A percentile compares a stretch with the other conserved stretches of the same genome.
phyloP scores from a whole-genome alignment of 2,797 vertebrate species.

The Strix occidentalis region DNA sequence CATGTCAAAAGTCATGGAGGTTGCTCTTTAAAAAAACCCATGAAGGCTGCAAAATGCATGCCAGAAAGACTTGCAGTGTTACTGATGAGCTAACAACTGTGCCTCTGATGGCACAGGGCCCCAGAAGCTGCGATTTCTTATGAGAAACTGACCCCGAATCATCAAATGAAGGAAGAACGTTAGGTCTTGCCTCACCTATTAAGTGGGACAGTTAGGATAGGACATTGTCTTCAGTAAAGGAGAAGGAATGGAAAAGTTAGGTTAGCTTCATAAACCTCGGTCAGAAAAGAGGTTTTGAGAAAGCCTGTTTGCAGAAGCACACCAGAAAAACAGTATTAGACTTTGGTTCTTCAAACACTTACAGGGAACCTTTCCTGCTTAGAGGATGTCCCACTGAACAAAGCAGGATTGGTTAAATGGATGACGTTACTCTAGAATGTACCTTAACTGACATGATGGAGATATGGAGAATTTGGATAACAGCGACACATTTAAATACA shows the following conservation, averaged over 20 bases:
- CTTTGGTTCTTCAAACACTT: background rate
- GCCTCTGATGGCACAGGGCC: background rate
- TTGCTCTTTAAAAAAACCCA: slow-evolving; percentile 1
- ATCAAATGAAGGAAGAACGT: background rate
- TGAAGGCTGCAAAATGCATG: background rate
- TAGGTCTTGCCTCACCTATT: background rate
- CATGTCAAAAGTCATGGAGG: slow-evolving; percentile 16
- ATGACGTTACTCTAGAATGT: background rate
- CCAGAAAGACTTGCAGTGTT: background rate
- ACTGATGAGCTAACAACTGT: background rate
- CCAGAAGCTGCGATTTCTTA: background rate
- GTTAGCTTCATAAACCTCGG: background rate
- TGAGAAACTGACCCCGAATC: background rate
- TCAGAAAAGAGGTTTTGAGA: background rate
- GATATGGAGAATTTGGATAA: background rate
- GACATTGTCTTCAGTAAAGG: background rate
- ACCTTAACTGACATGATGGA: background rate
- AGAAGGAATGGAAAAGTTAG: background rate
- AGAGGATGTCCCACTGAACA: background rate
- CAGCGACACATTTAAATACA: background rate
- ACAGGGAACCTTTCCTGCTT: background rate
- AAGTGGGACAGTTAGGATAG: background rate
- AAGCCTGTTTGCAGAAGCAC: background rate
- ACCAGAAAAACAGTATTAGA: background rate
- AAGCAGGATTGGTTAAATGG: background rate